Evolutionary conservation across 2,797 vertebrate species (phyloP).

Genomic region (Sebastes matsubarae): DNA sequence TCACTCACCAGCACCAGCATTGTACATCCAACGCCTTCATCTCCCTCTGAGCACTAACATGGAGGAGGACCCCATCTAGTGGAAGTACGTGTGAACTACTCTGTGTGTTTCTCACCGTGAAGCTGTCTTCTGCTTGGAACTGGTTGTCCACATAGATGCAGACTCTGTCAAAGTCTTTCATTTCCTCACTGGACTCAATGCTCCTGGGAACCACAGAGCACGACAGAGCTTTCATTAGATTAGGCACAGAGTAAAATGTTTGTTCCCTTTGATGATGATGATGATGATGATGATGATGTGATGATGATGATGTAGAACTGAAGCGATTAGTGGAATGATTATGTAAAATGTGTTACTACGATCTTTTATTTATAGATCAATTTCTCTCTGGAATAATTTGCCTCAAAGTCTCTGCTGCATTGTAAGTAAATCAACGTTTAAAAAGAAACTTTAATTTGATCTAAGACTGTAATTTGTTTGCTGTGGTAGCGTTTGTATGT

Average conservation of each 20-base stretch:
- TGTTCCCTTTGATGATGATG: not conserved
- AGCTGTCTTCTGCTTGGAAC: constrained; percentile 78
- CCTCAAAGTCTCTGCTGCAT: too few relatives aligned
- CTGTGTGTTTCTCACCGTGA: constrained; percentile 80
- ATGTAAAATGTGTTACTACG: too few relatives aligned
- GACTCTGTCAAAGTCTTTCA: constrained; percentile 83
- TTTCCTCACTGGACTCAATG: constrained; percentile 80
- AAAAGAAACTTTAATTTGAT: too few relatives aligned
- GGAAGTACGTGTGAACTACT: constrained; percentile 31
- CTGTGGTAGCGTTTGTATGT: too few relatives aligned
- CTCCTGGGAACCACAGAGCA: constrained; percentile 64
- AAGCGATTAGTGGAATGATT: not conserved
- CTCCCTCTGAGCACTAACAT: not conserved
- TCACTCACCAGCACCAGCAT: not conserved
- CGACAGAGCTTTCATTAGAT: not conserved
- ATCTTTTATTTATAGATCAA: too few relatives aligned
- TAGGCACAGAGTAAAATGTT: not conserved
- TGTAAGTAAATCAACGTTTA: too few relatives aligned
- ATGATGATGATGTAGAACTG: not conserved
- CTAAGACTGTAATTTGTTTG: too few relatives aligned
- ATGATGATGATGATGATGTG: too few relatives aligned
- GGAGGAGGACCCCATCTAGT: constrained; percentile 71
- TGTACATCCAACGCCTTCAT: fast-evolving
- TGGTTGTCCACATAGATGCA: constrained; percentile 84
- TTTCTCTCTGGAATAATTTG: too few relatives aligned